Base-by-base conservation (phyloP, 2,797 vertebrate genomes). In the Distichodus sexfasciatus region DNA sequence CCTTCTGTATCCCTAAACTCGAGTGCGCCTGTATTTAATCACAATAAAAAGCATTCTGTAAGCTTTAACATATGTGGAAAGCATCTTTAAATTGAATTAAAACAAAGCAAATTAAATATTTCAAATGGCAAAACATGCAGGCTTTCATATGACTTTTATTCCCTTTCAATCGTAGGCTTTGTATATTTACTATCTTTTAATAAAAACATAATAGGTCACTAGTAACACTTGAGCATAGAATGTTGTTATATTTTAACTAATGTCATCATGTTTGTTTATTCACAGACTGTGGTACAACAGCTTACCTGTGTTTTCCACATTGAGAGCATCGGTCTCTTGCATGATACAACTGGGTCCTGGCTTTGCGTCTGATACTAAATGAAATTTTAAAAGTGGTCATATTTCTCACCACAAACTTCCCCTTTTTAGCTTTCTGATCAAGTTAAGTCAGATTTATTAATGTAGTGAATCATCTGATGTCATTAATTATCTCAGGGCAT, bases 31-130 rank as follows among this genome's bases (percentile, higher is more conserved):
- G n/a, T n/a, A n/a, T n/a, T n/a, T n/a, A n/a, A n/a, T n/a, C 24
- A 51, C 48, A 54, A 33, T 54, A 54, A 54, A 53, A 53, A 53
- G 26, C 26, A 31, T 53, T 53, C 50, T 46, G 40, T 47, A 47
- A 62, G 59, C 59, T 62, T 62, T 31, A 62, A 47, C 41, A 31
- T 44, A 47, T n/a, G n/a, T 44, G 41, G 57, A 41, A 59, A 40
- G 1, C 55, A 59, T 2, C 21, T 46, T 26, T 29, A n/a, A 53
- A 9, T 53, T n/a, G n/a, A n/a, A n/a, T n/a, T n/a, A n/a, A n/a
- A n/a, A n/a, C n/a, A n/a, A n/a, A n/a, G n/a, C n/a, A n/a, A n/a
- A n/a, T 36, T 14, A 66, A 51, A 1, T n/a, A n/a, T n/a, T n/a
- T n/a, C 6, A 66, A 54, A 21, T 31, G 1, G 33, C 24, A 29